Evolutionary conservation across 2,888 invertebrate genomes (phyloP).

Genomic region (Napeogenes sylphis): DNA sequence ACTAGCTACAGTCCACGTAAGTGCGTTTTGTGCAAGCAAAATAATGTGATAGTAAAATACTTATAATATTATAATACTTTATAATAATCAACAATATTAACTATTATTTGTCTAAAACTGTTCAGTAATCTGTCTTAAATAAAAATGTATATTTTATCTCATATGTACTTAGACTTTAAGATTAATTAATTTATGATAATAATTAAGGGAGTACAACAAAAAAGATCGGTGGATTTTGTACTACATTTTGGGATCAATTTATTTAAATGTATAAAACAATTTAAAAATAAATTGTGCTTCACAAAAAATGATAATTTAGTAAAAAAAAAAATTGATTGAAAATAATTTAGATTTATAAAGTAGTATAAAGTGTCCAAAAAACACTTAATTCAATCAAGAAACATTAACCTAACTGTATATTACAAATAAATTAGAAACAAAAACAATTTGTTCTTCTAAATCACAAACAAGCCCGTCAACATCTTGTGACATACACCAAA

Average conservation of each 20-base stretch:
- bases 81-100: conserved; percentile 50
- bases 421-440: conserved; percentile 78
- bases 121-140: conserved; percentile 17
- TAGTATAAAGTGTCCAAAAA: conserved; percentile 41
- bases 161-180: conserved; percentile 10
- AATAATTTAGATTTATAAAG: conserved; percentile 15
- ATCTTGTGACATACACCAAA: conserved; percentile 36
- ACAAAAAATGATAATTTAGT: neutral
- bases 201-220: neutral
- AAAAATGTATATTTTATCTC: conserved; percentile 4
- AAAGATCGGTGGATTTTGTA: conserved; percentile 46
- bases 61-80: conserved; percentile 37
- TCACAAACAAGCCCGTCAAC: conserved; percentile 51
- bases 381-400: conserved; percentile 42
- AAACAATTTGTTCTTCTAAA: conserved; percentile 74
- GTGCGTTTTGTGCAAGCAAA: conserved; percentile 43
- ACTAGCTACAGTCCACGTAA: conserved; percentile 33
- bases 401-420: conserved; percentile 65
- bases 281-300: neutral
- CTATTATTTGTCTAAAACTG: conserved; percentile 49
- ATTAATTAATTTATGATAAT: neutral
- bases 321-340: neutral
- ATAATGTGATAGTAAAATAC: conserved; percentile 36
- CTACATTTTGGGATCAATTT: conserved; percentile 67
- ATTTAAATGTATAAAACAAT: conserved; percentile 9